Conservation (phyloP, 2,888 invertebrate species). For the Drosophila imparisetae region DNA sequence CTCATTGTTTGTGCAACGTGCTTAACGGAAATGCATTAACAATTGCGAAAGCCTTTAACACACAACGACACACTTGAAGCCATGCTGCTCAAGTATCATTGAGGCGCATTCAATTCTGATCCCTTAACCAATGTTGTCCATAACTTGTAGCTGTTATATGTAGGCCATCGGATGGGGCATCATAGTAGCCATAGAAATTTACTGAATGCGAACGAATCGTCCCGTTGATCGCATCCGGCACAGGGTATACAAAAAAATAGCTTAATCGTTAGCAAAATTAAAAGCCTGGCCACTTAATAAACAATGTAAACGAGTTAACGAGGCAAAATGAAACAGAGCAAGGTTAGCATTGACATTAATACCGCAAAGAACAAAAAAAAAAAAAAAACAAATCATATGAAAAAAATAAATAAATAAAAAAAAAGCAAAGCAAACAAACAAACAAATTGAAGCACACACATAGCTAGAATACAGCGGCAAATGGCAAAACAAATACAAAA, state of each 20-base stretch:
- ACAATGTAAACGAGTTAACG: constrained; percentile 74
- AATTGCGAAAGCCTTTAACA: constrained; percentile 47
- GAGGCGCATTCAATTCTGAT: not conserved
- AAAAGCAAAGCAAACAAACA: constrained; percentile 43
- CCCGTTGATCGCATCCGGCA: not conserved
- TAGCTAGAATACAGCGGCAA: constrained; percentile 48
- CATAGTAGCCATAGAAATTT: not conserved
- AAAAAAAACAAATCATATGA: constrained; percentile 29
- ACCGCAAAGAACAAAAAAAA: constrained; percentile 67
- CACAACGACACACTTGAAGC: constrained; percentile 5
- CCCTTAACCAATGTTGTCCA: not conserved
- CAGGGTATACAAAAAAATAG: constrained; percentile 17
- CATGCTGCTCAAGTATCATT: not conserved
- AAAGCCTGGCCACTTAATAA: constrained; percentile 59
- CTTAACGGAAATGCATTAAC: constrained; percentile 61
- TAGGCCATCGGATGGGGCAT: not conserved
- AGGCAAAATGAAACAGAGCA: constrained; percentile 75
- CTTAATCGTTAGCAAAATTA: constrained; percentile 45
- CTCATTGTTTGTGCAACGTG: constrained; percentile 63
- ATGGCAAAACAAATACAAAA: constrained; percentile 21
- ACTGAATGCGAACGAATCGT: not conserved
- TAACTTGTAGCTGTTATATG: not conserved
- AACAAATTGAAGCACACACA: constrained; percentile 67
- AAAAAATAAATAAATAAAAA: constrained; percentile 16
- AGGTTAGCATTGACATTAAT: constrained; percentile 80